Evolutionary conservation across 2,113 vertebrate species (phyloP), one percentile per base, ranked within the genome.

Genomic region (Nannospalax galili): DNA sequence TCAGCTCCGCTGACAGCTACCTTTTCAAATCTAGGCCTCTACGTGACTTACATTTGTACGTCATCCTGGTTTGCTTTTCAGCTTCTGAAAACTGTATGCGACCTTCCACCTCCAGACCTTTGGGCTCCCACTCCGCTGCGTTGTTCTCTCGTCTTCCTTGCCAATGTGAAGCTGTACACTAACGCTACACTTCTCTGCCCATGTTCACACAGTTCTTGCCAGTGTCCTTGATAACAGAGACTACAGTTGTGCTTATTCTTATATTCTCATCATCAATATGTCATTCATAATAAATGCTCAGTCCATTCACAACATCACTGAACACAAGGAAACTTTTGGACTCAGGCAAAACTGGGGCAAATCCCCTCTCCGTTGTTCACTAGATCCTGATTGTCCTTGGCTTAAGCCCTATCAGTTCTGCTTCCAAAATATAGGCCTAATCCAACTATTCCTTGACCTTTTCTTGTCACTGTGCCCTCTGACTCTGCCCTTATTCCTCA

Each of bases 301-400:
- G 45, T 6, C 45, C 56, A 42, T 60, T 58, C 19, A 87, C 4
- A 6, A 17, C 24, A 93, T 60, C 32, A 40, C n/a, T 37, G 52
- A 96, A 85, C 93, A 45, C 26, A 84, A 95, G 79, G 30, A 80
- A 70, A 37, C 26, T 74, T 82, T 64, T 56, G 12, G 37, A 80
- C 4, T 78, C 42, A 19, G 19, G 40, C 10, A 52, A 65, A 84
- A 35, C 67, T 90, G 26, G 20, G 22, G 67, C 37, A 92, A 78
- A 87, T 62, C 45, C 35, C 37, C 90, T 40, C 48, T 88, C 19
- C 40, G 64, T 64, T 62, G 17, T 10, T 56, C 58, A 52, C n/a
- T 74, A 75, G 74, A 56, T 32, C 64, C 37, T 77, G 79, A 37
- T 77, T 70, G 42, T 40, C 16, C 20, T 42, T 84, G 19, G 40